A percentile compares a stretch with the other conserved stretches of the same genome.
Conservation (phyloP, 2,888 invertebrate species). For the Encarsia formosa region DNA sequence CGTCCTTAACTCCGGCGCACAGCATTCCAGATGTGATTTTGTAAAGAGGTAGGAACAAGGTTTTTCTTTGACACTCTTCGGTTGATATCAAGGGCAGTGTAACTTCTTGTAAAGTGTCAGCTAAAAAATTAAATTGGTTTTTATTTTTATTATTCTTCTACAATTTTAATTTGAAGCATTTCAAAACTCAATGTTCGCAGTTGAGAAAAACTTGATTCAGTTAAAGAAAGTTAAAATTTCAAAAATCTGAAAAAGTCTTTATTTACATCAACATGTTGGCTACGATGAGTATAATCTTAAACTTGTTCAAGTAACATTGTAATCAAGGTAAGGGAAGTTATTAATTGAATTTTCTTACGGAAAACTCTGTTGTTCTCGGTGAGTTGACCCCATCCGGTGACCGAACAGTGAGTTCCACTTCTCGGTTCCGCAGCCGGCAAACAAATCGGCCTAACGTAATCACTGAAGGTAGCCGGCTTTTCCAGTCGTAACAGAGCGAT, state of each 20-base stretch:
- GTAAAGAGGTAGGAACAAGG: conserved; percentile 70
- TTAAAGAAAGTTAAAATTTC: too few relatives aligned
- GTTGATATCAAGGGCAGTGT: conserved; percentile 76
- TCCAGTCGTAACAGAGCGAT: conserved; percentile 66
- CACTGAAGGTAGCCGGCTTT: conserved; percentile 59
- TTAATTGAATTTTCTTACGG: conserved; percentile 60
- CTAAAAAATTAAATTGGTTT: conserved; percentile 48
- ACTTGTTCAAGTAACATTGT: too few relatives aligned
- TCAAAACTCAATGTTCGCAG: background rate
- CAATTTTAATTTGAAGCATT: background rate
- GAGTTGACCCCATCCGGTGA: conserved; percentile 78
- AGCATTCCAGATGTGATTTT: conserved; percentile 78
- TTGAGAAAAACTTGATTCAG: too few relatives aligned
- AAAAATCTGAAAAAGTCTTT: too few relatives aligned
- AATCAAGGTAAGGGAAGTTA: too few relatives aligned
- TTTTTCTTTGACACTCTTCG: conserved; percentile 70
- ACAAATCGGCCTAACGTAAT: conserved; percentile 64
- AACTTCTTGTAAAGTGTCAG: conserved; percentile 78
- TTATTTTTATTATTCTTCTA: background rate
- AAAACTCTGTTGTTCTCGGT: conserved; percentile 75
- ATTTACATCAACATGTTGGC: too few relatives aligned
- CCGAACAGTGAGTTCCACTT: conserved; percentile 69
- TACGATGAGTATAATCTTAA: too few relatives aligned
- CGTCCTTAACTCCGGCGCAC: conserved; percentile 75
- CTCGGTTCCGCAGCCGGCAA: conserved; percentile 61